A percentile compares a stretch with the other conserved stretches of the same genome.
Conservation (phyloP, 2,797 vertebrate species). For the Falco naumanni region DNA sequence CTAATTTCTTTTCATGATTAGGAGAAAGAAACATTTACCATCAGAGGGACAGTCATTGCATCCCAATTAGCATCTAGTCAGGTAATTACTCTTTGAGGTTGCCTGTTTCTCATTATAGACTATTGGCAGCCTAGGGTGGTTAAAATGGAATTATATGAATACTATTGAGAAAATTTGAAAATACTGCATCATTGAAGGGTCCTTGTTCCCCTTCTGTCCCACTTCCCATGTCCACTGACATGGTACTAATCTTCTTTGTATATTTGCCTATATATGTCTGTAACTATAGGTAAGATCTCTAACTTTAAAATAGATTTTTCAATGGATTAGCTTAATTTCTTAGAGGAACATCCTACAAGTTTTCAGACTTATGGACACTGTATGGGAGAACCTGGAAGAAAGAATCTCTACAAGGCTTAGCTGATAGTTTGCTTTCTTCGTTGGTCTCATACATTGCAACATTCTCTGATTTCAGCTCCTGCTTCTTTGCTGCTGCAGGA, state of each 20-base stretch:
- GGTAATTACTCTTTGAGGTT: neutral
- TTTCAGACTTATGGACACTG: neutral
- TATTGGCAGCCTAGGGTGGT: neutral
- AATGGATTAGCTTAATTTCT: neutral
- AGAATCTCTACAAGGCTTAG: neutral
- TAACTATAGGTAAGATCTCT: neutral
- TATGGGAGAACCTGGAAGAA: neutral
- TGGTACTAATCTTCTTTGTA: neutral
- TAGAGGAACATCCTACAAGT: neutral
- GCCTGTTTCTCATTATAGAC: neutral
- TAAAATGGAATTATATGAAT: neutral
- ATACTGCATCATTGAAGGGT: neutral
- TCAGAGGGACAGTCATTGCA: neutral
- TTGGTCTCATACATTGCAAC: neutral
- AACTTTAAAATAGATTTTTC: neutral
- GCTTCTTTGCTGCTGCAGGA: neutral
- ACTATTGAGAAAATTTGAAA: neutral
- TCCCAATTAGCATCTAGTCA: neutral
- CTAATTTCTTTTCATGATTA: neutral
- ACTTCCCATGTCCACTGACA: rapidly evolving
- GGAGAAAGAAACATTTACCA: neutral
- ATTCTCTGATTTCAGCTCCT: neutral
- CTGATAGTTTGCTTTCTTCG: neutral
- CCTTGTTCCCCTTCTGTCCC: neutral
- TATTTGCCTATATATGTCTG: neutral